These are phyloP conservation scores for Octodonta nipae DNA, from an alignment of 2,888 invertebrate species.

Conservation along the genomic window DNA sequence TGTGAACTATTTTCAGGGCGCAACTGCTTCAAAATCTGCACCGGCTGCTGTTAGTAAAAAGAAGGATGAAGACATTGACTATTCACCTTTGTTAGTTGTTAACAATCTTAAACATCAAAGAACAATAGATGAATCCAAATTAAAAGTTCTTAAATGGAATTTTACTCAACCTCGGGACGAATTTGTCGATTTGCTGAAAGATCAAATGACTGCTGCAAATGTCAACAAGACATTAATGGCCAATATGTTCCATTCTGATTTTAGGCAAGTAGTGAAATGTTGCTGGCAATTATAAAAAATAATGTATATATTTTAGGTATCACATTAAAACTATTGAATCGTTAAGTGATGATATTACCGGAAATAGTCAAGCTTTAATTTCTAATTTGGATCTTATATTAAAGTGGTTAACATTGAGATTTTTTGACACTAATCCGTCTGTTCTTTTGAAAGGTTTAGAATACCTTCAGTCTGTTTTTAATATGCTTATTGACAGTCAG, in stretches of 20 bases:
- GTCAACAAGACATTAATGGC: conserved; percentile 75
- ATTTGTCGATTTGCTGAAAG: conserved; percentile 80
- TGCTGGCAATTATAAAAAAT: too few relatives aligned
- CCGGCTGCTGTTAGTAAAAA: conserved; percentile 34
- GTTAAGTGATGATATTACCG: conserved; percentile 67
- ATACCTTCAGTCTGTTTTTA: conserved; percentile 74
- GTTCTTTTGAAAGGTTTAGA: conserved; percentile 91
- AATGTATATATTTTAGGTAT: conserved; percentile 52
- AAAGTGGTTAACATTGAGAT: conserved; percentile 90
- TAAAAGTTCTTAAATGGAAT: conserved; percentile 90
- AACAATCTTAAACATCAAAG: conserved; percentile 86
- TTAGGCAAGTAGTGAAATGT: too few relatives aligned
- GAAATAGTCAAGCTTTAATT: conserved; percentile 66
- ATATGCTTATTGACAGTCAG: conserved; percentile 60
- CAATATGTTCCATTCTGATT: conserved; percentile 92
- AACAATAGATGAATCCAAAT: conserved; percentile 82
- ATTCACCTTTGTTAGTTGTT: conserved; percentile 60
- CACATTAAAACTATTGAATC: conserved; percentile 91
- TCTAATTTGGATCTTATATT: conserved; percentile 88
- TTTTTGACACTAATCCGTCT: conserved; percentile 97
- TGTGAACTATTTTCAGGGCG: conserved; percentile 24
- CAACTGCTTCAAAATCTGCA: conserved; percentile 29
- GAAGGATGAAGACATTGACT: conserved; percentile 76
- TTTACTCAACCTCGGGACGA: conserved; percentile 87
- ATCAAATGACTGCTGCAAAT: conserved; percentile 78